A percentile compares a stretch with the other conserved stretches of the same genome.
phyloP scores from a whole-genome alignment of 2,797 vertebrate genomes.

The Epinephelus malabaricus region DNA sequence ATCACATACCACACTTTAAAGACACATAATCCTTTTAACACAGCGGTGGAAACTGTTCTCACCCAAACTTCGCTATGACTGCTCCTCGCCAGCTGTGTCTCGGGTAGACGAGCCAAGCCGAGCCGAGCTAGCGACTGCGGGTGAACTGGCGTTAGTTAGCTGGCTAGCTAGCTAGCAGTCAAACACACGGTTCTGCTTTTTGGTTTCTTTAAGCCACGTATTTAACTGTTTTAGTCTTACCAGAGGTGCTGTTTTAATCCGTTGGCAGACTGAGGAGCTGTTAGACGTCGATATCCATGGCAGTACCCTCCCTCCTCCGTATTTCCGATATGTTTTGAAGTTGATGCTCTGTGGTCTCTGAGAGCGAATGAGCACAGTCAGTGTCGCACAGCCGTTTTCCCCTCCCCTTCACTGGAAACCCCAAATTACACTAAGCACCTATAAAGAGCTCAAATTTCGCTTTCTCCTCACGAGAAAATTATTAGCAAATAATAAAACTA shows the following conservation, averaged over 20 bases:
- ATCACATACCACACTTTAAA: not conserved
- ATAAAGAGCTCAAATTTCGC: too few species aligned
- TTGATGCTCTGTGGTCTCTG: constrained; percentile 43
- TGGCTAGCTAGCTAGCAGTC: constrained; percentile 43
- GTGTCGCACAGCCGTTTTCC: constrained; percentile 5
- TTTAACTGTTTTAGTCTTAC: constrained; percentile 15
- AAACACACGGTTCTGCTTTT: not conserved
- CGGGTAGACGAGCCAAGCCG: constrained; percentile 1
- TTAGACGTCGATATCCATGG: not conserved
- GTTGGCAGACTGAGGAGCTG: not conserved
- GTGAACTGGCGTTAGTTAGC: constrained; percentile 36
- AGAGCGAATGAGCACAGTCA: constrained; percentile 24
- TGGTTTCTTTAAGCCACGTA: too few species aligned
- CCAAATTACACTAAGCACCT: not conserved
- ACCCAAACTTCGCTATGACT: not conserved
- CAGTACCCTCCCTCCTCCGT: constrained; percentile 21
- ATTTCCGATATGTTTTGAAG: constrained; percentile 52
- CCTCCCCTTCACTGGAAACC: constrained; percentile 41
- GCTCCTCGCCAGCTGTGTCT: constrained; percentile 56
- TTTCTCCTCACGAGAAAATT: not conserved
- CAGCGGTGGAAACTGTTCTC: not conserved
- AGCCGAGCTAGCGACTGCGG: constrained; percentile 44
- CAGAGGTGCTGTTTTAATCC: not conserved
- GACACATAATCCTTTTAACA: not conserved
- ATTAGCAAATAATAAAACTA: too few species aligned